Base-by-base conservation (phyloP, 2,888 invertebrate genomes). In the Serrognathus titanus region DNA sequence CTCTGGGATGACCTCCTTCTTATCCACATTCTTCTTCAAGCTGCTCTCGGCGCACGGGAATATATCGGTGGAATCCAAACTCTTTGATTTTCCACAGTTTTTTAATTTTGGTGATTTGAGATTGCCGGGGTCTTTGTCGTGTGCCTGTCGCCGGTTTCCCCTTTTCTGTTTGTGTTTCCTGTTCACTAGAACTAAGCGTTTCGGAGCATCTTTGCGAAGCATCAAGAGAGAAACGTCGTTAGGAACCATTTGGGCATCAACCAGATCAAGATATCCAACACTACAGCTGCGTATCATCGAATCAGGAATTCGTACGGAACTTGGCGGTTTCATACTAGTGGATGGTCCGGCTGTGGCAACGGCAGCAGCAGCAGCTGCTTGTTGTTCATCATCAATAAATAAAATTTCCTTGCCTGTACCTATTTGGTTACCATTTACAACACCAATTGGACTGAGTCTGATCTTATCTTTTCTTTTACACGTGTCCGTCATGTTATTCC, bases 221-320 rank as follows among this genome's bases (percentile, higher is more conserved):
- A 90, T 86, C 1, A 85, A 82, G 43, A 89, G 70, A 9, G 88
- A 86, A 50, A 89, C 87, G 69, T 89, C 90, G 40, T 87, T 87
- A 48, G 89, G 89, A 16, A 89, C 84, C 62, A 87, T 81, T 67
- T 86, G 86, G 1, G 86, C 84, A 67, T 92, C 92, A 3, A 93
- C 90, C 61, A 90, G 82, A 72, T 94, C 93, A 64, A 94, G 79
- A 71, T 92, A 93, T 0, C 94, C 93, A 2, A 93, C 93, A 75
- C 93, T 93, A 74, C 93, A 92, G 72, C 92, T 92, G 35, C 93
- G 81, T 0, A 90, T 88, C 78, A 92, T 90, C 0, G 88, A 85
- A 67, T 89, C 89, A 0, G 83, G 78, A 10, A 81, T 63, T 53
- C 75, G 78, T 10, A 58, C 43, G 24, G 41, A 50, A n/a, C 51